Evolutionary conservation across 1,140 invertebrate genomes (phyloP).

Genomic region (Drosophila miranda): DNA sequence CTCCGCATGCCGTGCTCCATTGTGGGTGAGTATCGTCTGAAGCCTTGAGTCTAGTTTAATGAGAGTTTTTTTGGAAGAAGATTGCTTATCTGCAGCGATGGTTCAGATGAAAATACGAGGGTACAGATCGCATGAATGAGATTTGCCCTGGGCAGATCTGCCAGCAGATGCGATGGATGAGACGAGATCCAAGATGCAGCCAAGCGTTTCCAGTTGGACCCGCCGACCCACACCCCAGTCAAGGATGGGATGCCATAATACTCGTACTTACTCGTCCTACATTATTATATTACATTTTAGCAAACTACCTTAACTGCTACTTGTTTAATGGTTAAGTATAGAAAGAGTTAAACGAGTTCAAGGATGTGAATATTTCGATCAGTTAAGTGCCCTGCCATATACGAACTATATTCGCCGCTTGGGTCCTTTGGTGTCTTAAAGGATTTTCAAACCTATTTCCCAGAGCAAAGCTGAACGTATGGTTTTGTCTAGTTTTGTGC

Average conservation of each 20-base stretch:
- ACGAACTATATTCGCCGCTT: background rate
- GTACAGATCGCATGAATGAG: slow-evolving; percentile 36
- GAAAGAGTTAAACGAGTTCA: no score
- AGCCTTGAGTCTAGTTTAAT: slow-evolving; percentile 69
- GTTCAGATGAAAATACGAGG: slow-evolving; percentile 70
- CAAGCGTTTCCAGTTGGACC: slow-evolving; percentile 39
- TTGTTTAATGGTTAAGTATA: no score
- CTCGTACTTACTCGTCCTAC: no score
- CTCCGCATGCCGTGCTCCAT: slow-evolving; percentile 3
- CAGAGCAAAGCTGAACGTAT: no score
- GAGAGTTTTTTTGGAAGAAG: slow-evolving; percentile 66
- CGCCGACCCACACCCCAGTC: slow-evolving; percentile 36
- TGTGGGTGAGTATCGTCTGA: slow-evolving; percentile 4
- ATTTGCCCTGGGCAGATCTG: slow-evolving; percentile 2
- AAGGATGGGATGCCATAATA: slow-evolving; percentile 67
- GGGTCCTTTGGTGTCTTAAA: background rate
- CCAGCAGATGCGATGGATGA: slow-evolving; percentile 19
- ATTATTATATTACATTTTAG: no score
- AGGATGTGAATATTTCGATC: no score
- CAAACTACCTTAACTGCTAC: no score
- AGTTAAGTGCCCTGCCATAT: no score
- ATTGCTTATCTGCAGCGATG: slow-evolving; percentile 58
- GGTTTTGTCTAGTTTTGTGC: background rate
- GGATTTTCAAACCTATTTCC: background rate
- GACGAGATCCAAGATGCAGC: slow-evolving; percentile 20